Conservation (phyloP, 2,113 vertebrate genomes). For the Oreotrochilus melanogaster region DNA sequence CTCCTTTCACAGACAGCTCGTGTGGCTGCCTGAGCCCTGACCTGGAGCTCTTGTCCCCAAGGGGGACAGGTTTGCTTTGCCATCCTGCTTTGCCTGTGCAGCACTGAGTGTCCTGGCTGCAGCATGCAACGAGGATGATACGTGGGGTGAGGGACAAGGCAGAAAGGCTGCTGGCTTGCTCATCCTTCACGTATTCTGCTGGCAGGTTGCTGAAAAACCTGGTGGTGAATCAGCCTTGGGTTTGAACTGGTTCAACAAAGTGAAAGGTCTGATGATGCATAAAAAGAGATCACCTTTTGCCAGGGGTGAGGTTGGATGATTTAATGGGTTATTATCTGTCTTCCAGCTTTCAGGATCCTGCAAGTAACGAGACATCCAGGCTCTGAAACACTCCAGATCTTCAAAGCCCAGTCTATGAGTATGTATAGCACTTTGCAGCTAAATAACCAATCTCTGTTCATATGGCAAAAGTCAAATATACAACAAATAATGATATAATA, state of each 20-base stretch:
- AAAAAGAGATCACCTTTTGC: fast-evolving
- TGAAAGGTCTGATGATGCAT: not conserved
- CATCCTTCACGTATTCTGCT: fast-evolving
- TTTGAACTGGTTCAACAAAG: not conserved
- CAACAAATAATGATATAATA: not conserved
- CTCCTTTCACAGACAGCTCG: not conserved
- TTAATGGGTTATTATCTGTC: not conserved
- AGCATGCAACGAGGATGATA: fast-evolving
- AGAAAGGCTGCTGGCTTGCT: not conserved
- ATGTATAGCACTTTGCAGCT: not conserved
- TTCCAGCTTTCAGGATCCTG: not conserved
- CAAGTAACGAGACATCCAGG: not conserved
- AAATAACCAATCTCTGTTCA: not conserved
- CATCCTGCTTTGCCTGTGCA: not conserved
- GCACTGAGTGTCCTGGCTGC: not conserved
- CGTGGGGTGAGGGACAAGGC: not conserved
- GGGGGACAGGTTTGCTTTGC: not conserved
- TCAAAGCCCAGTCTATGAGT: not conserved
- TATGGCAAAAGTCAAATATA: not conserved
- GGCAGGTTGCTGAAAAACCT: not conserved
- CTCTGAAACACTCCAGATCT: not conserved
- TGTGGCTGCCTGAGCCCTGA: not conserved
- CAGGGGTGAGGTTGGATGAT: not conserved
- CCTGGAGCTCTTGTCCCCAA: fast-evolving
- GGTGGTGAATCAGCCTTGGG: not conserved